phyloP scores from a whole-genome alignment of 2,113 vertebrate genomes.

The Narcine bancroftii region DNA sequence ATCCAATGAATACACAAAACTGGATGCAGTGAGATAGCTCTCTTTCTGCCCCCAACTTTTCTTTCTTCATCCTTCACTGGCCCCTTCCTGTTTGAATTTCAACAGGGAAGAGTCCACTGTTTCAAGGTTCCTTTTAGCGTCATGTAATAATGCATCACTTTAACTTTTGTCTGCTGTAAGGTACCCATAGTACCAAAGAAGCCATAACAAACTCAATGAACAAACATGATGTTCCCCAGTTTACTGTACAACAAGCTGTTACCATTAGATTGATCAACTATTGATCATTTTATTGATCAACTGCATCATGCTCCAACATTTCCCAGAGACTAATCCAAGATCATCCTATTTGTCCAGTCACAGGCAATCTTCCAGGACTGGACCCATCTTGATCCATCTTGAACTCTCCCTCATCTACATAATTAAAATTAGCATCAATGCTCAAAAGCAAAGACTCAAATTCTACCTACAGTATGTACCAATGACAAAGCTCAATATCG shows the following conservation, averaged over 20 bases:
- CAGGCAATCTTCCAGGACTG: neutral
- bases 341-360: neutral
- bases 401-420: neutral
- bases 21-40: neutral
- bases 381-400: neutral
- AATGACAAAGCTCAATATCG: neutral
- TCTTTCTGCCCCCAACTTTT: neutral
- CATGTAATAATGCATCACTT: no score
- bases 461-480: neutral
- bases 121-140: no score
- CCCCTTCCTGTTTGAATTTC: neutral
- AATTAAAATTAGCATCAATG: neutral
- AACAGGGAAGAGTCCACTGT: neutral
- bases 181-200: neutral
- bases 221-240: neutral
- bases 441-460: neutral
- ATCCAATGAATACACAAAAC: neutral
- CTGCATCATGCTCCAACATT: neutral
- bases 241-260: neutral
- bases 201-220: neutral
- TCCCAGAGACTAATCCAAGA: neutral
- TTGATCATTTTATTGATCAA: neutral
- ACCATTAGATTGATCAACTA: neutral
- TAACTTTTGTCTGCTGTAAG: no score
- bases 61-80: neutral